Evolutionary conservation across 2,888 invertebrate genomes (phyloP).

Genomic region (Lampropteryx suffumata): DNA sequence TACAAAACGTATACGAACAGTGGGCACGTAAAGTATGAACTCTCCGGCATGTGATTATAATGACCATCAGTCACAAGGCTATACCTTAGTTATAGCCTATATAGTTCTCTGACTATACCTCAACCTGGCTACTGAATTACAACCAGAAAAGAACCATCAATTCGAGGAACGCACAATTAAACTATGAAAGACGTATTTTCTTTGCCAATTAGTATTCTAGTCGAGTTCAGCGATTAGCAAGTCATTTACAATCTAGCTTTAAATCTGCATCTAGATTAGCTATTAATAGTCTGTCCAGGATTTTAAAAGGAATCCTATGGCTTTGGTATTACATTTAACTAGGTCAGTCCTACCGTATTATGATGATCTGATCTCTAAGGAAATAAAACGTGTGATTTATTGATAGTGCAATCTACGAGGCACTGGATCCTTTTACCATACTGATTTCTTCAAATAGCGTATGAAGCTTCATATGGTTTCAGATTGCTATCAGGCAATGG

Average conservation of each 20-base stretch:
- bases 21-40: no score
- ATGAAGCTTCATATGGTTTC: no score
- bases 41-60: no score
- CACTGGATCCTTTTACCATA: no score
- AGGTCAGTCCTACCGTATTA: slow-evolving; percentile 2
- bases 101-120: no score
- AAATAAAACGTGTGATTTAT: background rate
- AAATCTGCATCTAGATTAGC: slow-evolving; percentile 22
- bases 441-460: no score
- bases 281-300: slow-evolving; percentile 22
- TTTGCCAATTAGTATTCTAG: slow-evolving; percentile 26
- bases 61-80: no score
- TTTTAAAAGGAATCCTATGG: slow-evolving; percentile 19
- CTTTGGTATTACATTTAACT: slow-evolving; percentile 20
- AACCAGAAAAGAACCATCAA: background rate
- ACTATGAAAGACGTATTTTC: slow-evolving; percentile 1
- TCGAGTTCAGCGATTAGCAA: slow-evolving; percentile 24
- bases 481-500: no score
- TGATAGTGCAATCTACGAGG: background rate
- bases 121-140: no score
- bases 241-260: slow-evolving; percentile 17
- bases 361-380: background rate
- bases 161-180: background rate
- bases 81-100: no score
- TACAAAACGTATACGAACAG: no score